phyloP scores from a whole-genome alignment of 1,140 invertebrate genomes.

The Calephelis virginiensis region DNA sequence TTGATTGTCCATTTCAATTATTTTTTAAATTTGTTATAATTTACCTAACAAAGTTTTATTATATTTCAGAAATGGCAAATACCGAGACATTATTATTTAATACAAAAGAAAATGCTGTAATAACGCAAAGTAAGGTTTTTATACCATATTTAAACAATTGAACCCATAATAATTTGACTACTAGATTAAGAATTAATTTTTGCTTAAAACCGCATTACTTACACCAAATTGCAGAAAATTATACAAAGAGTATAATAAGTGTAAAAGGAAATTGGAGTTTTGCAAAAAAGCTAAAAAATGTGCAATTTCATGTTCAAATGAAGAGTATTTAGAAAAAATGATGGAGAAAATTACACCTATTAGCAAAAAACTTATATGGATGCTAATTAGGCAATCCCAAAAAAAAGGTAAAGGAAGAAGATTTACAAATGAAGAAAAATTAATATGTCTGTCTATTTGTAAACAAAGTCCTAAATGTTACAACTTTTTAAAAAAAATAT shows the following conservation, averaged over 20 bases:
- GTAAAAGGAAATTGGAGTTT: not conserved
- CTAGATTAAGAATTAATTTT: no score
- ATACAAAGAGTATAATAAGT: not conserved
- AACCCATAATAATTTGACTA: no score
- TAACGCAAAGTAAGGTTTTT: no score
- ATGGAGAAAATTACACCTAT: not conserved
- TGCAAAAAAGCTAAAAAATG: not conserved
- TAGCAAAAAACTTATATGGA: not conserved
- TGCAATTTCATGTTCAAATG: not conserved
- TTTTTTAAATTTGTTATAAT: no score
- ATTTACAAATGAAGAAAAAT: not conserved
- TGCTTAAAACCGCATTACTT: not conserved
- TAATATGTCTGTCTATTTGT: no score
- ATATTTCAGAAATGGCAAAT: no score
- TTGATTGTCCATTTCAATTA: no score
- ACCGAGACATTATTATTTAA: no score
- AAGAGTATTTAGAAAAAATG: not conserved
- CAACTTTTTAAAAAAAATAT: not conserved
- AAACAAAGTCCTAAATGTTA: no score
- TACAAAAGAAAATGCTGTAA: no score
- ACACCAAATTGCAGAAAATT: constrained; percentile 4
- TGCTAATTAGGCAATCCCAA: not conserved
- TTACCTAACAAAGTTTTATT: no score
- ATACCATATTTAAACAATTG: no score
- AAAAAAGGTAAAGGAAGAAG: not conserved